Base-by-base conservation (phyloP, 2,888 invertebrate species). In the Oasisia sp. region DNA sequence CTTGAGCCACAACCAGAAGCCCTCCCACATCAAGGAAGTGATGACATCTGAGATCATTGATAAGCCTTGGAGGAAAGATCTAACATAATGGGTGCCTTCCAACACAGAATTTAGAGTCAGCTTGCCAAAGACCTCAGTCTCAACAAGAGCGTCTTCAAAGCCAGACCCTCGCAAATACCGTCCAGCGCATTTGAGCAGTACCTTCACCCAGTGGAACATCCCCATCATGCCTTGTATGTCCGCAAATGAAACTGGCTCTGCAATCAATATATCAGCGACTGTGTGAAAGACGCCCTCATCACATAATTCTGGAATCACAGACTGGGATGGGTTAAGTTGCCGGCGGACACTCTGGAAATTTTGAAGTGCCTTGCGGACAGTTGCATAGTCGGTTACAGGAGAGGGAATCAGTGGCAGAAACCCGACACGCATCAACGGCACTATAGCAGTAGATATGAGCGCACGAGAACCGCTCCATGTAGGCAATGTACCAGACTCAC, bases 211-310 rank as follows among this genome's bases (percentile, higher is more conserved):
- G 91, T 91, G 91, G 91, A 91, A 91, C 9, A 32, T 91, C 44
- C 91, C 91, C 91, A 91, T 38, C 38, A 91, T 91, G 32, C 38
- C 32, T 14, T 38, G 44, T 44, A 32, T n/a, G 38, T 91, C 91
- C n/a, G 32, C n/a, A 44, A 91, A 91, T 38, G 11, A n/a, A 91
- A n/a, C 44, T 7, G 91, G 91, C 44, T 91, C 32, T 32, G n/a
- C 44, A 7, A 91, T 91, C 32, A 91, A n/a, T 8, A 91, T 91
- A 38, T 38, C 91, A 91, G 44, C 91, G n/a, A 38, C 38, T 32
- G 38, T 19, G 38, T 91, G 32, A 91, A 91, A 91, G 32, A 91
- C 91, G 32, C 91, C 91, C 44, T 91, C 91, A 91, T 32, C 91
- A 91, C n/a, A 91, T 7, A 91, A 32, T 38, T 9, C 44, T 32